phyloP scores from a whole-genome alignment of 2,113 vertebrate genomes.

The Chitala chitala region DNA sequence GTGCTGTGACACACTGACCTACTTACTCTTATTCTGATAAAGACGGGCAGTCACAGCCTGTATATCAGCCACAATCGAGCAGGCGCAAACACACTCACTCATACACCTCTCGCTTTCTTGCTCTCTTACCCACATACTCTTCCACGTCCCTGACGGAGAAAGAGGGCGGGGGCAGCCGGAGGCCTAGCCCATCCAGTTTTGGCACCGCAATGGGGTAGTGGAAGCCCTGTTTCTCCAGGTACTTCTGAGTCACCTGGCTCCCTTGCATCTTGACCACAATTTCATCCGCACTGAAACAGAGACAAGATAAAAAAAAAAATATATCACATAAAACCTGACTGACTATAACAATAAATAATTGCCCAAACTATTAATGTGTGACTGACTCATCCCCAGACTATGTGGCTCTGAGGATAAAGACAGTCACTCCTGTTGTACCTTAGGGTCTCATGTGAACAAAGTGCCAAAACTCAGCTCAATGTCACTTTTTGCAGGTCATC shows the following conservation, averaged over 20 bases:
- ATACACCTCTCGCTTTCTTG: not conserved
- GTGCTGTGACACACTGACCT: not conserved
- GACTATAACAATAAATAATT: not conserved
- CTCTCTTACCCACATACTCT: slow-evolving; percentile 82
- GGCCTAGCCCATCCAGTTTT: slow-evolving; percentile 85
- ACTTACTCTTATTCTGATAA: slow-evolving; percentile 3
- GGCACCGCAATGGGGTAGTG: slow-evolving; percentile 81
- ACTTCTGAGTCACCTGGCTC: slow-evolving; percentile 81
- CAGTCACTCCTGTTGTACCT: not conserved
- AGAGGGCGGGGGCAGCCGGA: slow-evolving; percentile 76
- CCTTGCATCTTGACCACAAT: slow-evolving; percentile 85
- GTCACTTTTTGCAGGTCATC: no score
- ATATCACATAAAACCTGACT: not conserved
- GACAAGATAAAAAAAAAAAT: not conserved
- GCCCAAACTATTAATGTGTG: not conserved
- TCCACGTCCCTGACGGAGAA: slow-evolving; percentile 92
- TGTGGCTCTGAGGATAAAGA: no score
- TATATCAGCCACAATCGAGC: not conserved
- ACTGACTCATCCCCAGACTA: not conserved
- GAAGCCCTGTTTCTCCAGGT: slow-evolving; percentile 91
- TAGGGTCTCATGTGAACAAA: no score
- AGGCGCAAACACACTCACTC: not conserved
- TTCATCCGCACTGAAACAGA: slow-evolving; percentile 76
- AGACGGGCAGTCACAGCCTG: not conserved
- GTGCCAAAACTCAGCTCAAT: no score